Evolutionary conservation across 2,888 invertebrate genomes (phyloP).

Genomic region (Agrochola lychnidis): DNA sequence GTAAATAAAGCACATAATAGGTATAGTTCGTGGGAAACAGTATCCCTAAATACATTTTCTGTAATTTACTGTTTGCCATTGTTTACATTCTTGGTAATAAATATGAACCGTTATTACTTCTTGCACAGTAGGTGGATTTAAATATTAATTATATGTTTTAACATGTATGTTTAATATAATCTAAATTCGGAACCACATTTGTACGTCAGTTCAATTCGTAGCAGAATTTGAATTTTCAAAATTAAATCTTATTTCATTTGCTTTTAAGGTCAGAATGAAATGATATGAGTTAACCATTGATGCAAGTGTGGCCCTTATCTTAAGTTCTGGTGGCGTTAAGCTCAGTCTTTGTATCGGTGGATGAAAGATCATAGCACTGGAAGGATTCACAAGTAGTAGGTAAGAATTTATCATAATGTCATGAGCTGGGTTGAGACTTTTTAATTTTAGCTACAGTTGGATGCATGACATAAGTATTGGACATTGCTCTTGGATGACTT

Average conservation of each 20-base stretch:
- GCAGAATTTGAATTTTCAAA: conserved; percentile 4
- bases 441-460: conserved; percentile 85
- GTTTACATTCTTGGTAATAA: conserved; percentile 31
- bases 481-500: conserved; percentile 91
- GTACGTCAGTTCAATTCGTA: conserved; percentile 23
- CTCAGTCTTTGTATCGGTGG: conserved; percentile 87
- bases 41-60: background rate
- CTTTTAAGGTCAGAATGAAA: conserved; percentile 2
- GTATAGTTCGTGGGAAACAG: background rate
- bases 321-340: conserved; percentile 62
- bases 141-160: conserved; percentile 42
- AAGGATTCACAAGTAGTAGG: conserved; percentile 86
- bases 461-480: conserved; percentile 93
- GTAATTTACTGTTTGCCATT: too few relatives aligned
- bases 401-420: conserved; percentile 74
- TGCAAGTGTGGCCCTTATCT: conserved; percentile 60
- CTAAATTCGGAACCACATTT: conserved; percentile 59
- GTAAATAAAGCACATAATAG: background rate
- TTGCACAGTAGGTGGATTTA: conserved; percentile 33
- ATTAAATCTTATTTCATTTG: conserved; percentile 3
- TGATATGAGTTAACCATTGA: conserved; percentile 8
- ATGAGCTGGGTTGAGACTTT: conserved; percentile 87
- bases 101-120: conserved; percentile 6
- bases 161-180: conserved; percentile 39
- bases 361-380: conserved; percentile 87